Percentiles rank a stretch among this genome's conserved stretches.
phyloP scores from a whole-genome alignment of 2,797 vertebrate species.

The Bufotes viridis region DNA sequence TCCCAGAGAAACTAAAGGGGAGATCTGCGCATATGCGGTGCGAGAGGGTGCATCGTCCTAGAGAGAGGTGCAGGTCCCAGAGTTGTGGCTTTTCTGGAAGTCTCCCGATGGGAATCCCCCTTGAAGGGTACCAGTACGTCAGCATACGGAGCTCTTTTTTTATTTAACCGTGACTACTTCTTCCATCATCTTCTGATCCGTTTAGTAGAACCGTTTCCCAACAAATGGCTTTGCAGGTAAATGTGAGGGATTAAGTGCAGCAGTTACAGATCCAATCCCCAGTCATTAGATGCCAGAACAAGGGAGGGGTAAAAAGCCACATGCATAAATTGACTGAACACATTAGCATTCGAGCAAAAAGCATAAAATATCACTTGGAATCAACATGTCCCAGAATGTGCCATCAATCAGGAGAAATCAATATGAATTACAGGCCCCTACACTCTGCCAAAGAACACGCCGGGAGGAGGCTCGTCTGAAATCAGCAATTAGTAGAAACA shows the following conservation, averaged over 20 bases:
- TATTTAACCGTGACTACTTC: no score
- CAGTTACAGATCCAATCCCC: background rate
- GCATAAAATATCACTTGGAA: conserved; percentile 44
- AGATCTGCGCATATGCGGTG: no score
- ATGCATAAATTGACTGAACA: conserved; percentile 24
- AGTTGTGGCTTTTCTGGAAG: no score
- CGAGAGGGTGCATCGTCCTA: no score
- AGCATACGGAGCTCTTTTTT: no score
- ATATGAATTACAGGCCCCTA: conserved; percentile 48
- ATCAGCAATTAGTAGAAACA: conserved; percentile 56
- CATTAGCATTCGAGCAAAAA: conserved; percentile 40
- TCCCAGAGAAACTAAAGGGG: no score
- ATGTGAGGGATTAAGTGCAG: background rate
- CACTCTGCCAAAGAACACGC: conserved; percentile 44
- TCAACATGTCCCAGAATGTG: conserved; percentile 42
- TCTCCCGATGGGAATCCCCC: no score
- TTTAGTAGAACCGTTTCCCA: background rate
- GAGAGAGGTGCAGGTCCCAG: no score
- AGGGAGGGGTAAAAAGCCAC: conserved; percentile 2
- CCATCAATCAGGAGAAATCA: conserved; percentile 49
- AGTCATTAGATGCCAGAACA: background rate
- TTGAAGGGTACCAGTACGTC: no score
- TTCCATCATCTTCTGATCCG: background rate
- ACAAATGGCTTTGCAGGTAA: background rate
- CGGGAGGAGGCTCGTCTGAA: conserved; percentile 38